Evolutionary conservation across 1,140 invertebrate species (phyloP), one percentile per base, ranked within the genome.

Genomic region (Drosophila jambulina): DNA sequence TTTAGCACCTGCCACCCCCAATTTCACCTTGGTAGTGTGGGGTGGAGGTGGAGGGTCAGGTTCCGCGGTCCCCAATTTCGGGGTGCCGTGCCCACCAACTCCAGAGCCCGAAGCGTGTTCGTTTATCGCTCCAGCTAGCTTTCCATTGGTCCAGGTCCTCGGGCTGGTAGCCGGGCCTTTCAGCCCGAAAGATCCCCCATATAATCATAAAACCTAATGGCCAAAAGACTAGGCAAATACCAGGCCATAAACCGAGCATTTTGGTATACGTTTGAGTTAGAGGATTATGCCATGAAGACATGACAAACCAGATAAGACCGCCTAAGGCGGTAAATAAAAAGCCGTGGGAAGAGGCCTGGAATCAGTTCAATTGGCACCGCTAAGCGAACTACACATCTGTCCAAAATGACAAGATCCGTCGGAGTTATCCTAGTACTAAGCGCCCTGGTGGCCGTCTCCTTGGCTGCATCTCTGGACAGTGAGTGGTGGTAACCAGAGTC

Each of bases 381-480:
- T 27, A 32, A 57, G 43, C 34, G 42, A 32, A 21, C 34, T 38
- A 25, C 12, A 64, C 51, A 40, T n/a, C 34, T 42, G 15, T 19
- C 49, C 1, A 29, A 51, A 32, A 79, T 78, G 76, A 56, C 43
- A 23, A 40, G 19, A 13, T 42, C n/a, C 8, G 13, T n/a, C 0
- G 23, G 27, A 10, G n/a, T 25, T 12, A 23, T 59, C 4, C 10
- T 78, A 27, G 38, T 78, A 29, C 29, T 72, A 1, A 34, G 75
- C 25, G 54, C 36, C 32, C 25, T 79, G 15, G 36, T 72, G 34
- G 51, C 65, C 46, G 12, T 19, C 23, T 27, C 75, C 36, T n/a
- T n/a, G 21, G n/a, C 54, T 13, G 56, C 48, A n/a, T 63, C 43
- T 36, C 19, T 79, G n/a, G 75, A 78, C n/a, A 32, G 76, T 79